A percentile compares a stretch with the other conserved stretches of the same genome.
Evolutionary conservation across 1,140 invertebrate species (phyloP).

Genomic region (Ridgeia piscesae): DNA sequence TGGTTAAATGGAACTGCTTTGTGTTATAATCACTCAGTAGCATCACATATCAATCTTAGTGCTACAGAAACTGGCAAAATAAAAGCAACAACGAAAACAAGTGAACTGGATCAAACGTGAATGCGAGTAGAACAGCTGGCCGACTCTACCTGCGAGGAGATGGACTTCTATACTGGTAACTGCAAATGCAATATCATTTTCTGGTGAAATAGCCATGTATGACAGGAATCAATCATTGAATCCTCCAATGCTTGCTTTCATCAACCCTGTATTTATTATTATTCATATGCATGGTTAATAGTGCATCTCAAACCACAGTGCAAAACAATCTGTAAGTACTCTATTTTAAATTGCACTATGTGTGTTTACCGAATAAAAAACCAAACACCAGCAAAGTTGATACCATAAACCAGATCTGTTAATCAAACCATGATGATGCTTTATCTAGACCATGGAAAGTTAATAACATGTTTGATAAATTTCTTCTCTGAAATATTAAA

Average conservation of each 20-base stretch:
- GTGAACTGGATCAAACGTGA: neutral
- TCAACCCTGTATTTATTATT: neutral
- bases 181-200: neutral
- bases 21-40: neutral
- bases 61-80: neutral
- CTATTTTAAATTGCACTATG: too few relatives aligned
- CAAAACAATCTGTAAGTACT: too few relatives aligned
- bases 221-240: neutral
- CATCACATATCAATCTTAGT: neutral
- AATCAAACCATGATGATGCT: neutral
- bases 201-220: neutral
- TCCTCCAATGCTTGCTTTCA: neutral
- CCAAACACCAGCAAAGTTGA: neutral
- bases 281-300: neutral
- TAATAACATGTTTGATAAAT: neutral
- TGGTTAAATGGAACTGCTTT: neutral
- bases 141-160: neutral
- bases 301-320: neutral
- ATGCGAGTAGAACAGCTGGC: neutral
- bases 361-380: too few relatives aligned
- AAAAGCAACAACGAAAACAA: neutral
- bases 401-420: neutral
- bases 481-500: neutral
- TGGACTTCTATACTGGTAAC: slow-evolving; percentile 1
- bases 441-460: neutral